These are phyloP conservation scores for Melanerpes formicivorus DNA, from an alignment of 2,113 vertebrate genomes.

Conservation along the genomic window DNA sequence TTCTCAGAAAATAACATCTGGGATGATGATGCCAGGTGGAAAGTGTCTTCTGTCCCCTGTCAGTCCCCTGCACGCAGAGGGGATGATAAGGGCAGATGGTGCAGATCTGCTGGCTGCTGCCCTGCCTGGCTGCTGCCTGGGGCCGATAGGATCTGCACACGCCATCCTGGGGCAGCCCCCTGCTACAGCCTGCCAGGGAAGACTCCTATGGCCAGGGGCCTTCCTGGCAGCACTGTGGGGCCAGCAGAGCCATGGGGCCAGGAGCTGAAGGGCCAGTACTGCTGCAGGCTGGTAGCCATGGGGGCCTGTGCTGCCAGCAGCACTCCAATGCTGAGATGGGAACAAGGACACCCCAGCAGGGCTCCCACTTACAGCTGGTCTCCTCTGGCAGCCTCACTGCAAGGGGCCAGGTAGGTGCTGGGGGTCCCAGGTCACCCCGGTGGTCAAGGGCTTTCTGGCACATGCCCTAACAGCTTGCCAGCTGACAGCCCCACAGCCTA, in stretches of 20 bases:
- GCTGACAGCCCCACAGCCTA: neutral
- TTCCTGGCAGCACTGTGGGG: neutral
- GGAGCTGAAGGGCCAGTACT: neutral
- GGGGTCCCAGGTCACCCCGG: accelerated
- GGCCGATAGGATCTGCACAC: neutral
- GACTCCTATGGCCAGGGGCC: neutral
- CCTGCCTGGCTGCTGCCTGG: accelerated
- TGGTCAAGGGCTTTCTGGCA: accelerated
- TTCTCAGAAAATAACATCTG: neutral
- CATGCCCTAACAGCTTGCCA: accelerated
- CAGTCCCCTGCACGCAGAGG: accelerated
- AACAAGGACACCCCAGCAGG: accelerated
- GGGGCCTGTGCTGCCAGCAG: neutral
- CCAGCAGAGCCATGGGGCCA: neutral
- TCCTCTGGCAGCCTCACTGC: neutral
- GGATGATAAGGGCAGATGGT: neutral
- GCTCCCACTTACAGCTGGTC: neutral
- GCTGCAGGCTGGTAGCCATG: accelerated
- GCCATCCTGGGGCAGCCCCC: neutral
- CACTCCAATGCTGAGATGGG: accelerated
- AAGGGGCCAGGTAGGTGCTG: accelerated
- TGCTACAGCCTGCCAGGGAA: accelerated
- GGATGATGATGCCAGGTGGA: neutral
- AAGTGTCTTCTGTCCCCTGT: neutral
- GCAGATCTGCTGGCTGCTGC: accelerated